Evolutionary conservation across 2,797 vertebrate species (phyloP).

Genomic region (Alosa sapidissima): DNA sequence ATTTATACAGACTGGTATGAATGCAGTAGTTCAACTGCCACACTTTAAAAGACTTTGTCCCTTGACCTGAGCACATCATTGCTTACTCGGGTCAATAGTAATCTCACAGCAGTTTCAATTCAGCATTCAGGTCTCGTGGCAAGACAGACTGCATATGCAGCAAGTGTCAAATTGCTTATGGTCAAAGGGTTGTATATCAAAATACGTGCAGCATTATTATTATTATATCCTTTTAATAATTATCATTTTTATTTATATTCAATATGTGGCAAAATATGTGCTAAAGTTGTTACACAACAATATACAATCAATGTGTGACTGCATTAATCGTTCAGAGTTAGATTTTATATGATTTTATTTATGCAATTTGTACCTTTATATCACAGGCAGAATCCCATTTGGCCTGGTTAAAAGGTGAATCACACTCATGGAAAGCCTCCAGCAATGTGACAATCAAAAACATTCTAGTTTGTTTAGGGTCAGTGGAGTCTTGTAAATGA

Average conservation of each 20-base stretch:
- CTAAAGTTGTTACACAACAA: too few species aligned
- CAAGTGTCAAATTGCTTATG: background rate
- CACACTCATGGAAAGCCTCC: conserved; percentile 23
- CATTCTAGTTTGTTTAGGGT: conserved; percentile 47
- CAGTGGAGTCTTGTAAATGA: conserved; percentile 34
- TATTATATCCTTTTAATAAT: background rate
- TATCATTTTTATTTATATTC: background rate
- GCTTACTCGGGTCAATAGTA: background rate
- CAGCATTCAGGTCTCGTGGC: background rate
- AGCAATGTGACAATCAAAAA: conserved; percentile 49
- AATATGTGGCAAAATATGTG: background rate
- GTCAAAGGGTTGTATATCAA: background rate
- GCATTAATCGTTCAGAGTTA: too few species aligned
- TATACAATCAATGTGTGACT: too few species aligned
- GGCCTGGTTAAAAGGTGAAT: background rate
- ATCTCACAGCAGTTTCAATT: background rate
- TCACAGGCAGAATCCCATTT: too few species aligned
- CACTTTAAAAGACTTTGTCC: background rate
- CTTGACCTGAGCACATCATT: background rate
- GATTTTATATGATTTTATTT: too few species aligned
- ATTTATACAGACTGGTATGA: background rate
- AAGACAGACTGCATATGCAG: background rate
- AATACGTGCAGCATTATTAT: background rate
- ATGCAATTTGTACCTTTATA: too few species aligned
- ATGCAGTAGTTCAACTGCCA: background rate